Base-by-base conservation (phyloP, 2,797 vertebrate genomes). In the Anomalospiza imberbis region DNA sequence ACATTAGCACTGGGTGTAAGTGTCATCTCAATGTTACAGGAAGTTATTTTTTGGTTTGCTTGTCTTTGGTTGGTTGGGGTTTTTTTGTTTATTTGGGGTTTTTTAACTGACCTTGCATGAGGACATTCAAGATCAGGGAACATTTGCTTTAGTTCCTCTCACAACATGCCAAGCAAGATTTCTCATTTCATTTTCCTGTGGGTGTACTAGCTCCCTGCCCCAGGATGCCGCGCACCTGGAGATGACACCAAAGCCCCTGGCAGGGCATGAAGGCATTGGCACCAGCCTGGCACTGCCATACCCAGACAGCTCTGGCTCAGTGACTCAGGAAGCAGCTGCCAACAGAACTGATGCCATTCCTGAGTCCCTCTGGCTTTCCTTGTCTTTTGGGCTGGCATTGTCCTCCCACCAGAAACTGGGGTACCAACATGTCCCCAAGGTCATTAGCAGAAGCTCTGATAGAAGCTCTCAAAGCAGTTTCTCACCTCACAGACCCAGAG, bases 221-320 rank as follows among this genome's bases (percentile, higher is more conserved):
- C 26, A 17, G 44, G 34, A 42, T 4, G 3, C n/a, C 0, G 0
- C 4, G 6, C 32, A 53, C 42, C 24, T 58, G 17, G 50, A 44
- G 21, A 40, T 42, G 54, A 58, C 70, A 34, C 38, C 1, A 1
- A 36, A 89, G 58, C 5, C 22, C 36, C 34, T 5, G 51, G 21
- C 45, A 57, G 1, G 5, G 44, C 54, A 1, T 0, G 0, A 65
- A 65, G 13, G 48, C 0, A 1, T 36, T 1, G 1, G 21, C 42
- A 28, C 17, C 4, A 5, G 20, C 34, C 47, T 47, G 36, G 24
- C 38, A 13, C 66, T 18, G 38, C 19, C 1, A 7, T 31, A 62
- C 18, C 18, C 51, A 13, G 12, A 0, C 3, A 25, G 45, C 29
- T 73, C 48, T 32, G 51, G 11, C 51, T 57, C 38, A 17, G 38